phyloP scores from a whole-genome alignment of 2,113 vertebrate species.

The Barnardius zonarius region DNA sequence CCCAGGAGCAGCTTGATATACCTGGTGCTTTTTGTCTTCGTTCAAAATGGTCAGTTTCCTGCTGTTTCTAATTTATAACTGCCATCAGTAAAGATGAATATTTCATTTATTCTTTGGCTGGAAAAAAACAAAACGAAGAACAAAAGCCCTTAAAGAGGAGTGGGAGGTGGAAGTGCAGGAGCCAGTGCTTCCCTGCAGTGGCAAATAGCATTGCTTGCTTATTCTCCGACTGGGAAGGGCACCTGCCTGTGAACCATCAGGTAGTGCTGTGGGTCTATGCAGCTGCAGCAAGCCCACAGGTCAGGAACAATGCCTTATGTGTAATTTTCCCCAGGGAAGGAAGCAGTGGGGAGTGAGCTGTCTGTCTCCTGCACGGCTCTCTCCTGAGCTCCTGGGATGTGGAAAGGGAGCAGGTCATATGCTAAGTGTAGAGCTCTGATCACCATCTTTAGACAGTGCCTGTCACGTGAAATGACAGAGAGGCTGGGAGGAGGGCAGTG shows the following conservation, averaged over 20 bases:
- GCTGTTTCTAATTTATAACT: conserved; percentile 3
- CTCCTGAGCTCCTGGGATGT: not conserved
- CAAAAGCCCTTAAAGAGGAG: not conserved
- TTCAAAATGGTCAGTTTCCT: not conserved
- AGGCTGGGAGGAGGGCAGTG: not conserved
- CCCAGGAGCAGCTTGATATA: not conserved
- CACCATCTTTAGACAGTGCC: not conserved
- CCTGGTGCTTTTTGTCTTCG: not conserved
- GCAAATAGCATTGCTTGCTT: not conserved
- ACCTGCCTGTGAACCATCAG: not conserved
- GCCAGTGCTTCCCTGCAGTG: not conserved
- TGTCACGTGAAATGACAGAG: not conserved
- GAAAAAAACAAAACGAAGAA: not conserved
- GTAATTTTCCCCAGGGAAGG: not conserved
- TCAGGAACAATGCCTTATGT: not conserved
- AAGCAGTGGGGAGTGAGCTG: not conserved
- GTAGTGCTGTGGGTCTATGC: not conserved
- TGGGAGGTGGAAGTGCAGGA: not conserved
- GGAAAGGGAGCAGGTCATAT: not conserved
- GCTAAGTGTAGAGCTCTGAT: not conserved
- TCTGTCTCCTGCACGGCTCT: not conserved
- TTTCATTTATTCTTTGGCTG: not conserved
- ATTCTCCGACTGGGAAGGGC: not conserved
- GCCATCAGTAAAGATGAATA: not conserved
- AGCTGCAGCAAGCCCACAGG: not conserved